Evolutionary conservation across 2,797 vertebrate genomes (phyloP).

Genomic region (Pelochelys cantorii): DNA sequence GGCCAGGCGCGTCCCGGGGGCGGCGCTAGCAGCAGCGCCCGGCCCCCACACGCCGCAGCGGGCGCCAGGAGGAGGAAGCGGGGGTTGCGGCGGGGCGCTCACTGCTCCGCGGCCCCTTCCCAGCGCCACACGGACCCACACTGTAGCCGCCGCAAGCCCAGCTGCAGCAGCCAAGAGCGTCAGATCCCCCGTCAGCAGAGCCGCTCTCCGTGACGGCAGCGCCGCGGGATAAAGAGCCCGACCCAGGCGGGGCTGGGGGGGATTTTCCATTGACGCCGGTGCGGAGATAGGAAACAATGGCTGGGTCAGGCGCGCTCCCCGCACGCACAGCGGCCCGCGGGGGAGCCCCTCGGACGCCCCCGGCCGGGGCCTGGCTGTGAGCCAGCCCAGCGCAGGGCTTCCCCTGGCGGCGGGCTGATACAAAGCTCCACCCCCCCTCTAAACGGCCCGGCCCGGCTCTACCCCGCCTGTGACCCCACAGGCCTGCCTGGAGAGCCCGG

Average conservation of each 20-base stretch:
- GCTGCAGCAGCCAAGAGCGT: constrained; percentile 75
- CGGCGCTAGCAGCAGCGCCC: not conserved
- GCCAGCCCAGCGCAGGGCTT: not conserved
- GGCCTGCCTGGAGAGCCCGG: not conserved
- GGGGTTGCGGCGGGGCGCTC: not conserved
- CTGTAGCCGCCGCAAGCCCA: constrained; percentile 54
- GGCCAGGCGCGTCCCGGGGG: not conserved
- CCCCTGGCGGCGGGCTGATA: not conserved
- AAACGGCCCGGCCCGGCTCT: not conserved
- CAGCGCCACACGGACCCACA: constrained; percentile 49
- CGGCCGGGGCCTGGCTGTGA: not conserved
- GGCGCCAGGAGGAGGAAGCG: not conserved
- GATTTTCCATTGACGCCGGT: constrained; percentile 61
- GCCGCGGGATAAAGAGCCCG: constrained; percentile 71
- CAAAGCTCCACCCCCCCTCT: not conserved
- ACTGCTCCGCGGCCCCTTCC: not conserved
- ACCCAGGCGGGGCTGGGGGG: not conserved
- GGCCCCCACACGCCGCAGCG: not conserved
- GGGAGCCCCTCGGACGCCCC: not conserved
- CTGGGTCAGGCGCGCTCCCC: not conserved
- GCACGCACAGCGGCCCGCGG: not conserved
- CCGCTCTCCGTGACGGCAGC: constrained; percentile 76
- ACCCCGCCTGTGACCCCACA: not conserved
- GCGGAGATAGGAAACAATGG: constrained; percentile 11
- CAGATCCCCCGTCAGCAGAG: constrained; percentile 72